These are phyloP conservation scores for Apis mellifera DNA, from an alignment of 1,140 invertebrate genomes.

Conservation along the genomic window DNA sequence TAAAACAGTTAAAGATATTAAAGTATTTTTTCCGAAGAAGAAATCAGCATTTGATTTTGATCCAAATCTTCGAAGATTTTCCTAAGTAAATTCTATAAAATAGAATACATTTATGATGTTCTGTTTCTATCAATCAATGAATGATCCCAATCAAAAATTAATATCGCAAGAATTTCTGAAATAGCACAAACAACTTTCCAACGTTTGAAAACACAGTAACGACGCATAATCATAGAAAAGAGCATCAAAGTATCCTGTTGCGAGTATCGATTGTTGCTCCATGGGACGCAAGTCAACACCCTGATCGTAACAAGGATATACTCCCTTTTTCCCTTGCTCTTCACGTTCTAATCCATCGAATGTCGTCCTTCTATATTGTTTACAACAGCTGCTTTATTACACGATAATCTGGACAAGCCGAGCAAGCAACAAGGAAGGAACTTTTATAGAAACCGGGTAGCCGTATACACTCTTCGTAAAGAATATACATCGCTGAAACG, in stretches of 20 bases:
- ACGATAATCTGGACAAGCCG: background rate
- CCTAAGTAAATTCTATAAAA: too few relatives aligned
- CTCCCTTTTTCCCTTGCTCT: background rate
- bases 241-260: background rate
- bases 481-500: background rate
- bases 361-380: background rate
- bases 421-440: background rate
- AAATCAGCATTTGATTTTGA: too few relatives aligned
- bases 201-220: background rate
- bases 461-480: conserved; percentile 13
- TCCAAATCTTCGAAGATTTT: too few relatives aligned
- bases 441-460: background rate
- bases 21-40: too few relatives aligned
- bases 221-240: too few relatives aligned
- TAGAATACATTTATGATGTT: too few relatives aligned
- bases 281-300: conserved; percentile 2
- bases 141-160: too few relatives aligned
- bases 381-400: background rate
- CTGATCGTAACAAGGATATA: background rate
- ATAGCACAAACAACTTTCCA: background rate
- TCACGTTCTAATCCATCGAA: background rate
- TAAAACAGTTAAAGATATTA: too few relatives aligned
- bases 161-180: background rate
- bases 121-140: too few relatives aligned
- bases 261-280: conserved; percentile 16